Conservation (phyloP, 2,113 vertebrate species). For the Oryzias javanicus region DNA sequence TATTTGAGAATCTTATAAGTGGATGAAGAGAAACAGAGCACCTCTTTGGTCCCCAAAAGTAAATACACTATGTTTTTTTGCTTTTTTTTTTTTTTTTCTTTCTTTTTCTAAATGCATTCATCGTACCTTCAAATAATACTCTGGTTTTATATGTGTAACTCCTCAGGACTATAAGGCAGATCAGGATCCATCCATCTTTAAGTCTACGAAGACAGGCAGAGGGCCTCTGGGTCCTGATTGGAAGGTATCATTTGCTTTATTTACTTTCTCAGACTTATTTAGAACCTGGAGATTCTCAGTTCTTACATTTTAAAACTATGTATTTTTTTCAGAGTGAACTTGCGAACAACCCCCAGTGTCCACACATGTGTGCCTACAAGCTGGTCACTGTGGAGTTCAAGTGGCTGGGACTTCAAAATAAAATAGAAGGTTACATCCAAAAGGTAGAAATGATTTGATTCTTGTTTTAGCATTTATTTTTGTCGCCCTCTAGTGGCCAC, state of each 20-base stretch:
- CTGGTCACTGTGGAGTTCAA: slow-evolving; percentile 93
- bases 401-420: slow-evolving; percentile 85
- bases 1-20: no score
- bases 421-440: slow-evolving; percentile 88
- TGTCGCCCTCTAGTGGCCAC: neutral
- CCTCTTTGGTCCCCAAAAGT: no score
- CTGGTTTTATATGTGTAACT: neutral
- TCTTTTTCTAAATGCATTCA: no score
- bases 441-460: slow-evolving; percentile 76
- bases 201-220: slow-evolving; percentile 88
- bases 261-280: neutral
- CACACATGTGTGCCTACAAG: slow-evolving; percentile 98
- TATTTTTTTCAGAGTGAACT: slow-evolving; percentile 82
- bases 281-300: neutral
- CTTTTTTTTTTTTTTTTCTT: no score
- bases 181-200: slow-evolving; percentile 89
- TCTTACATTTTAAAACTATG: neutral
- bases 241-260: slow-evolving; percentile 77
- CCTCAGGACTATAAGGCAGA: slow-evolving; percentile 92
- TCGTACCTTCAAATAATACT: neutral
- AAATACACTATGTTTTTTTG: no score
- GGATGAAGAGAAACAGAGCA: no score
- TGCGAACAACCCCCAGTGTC: slow-evolving; percentile 81
- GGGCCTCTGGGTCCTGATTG: slow-evolving; percentile 88
- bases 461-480: neutral